Percentiles rank a stretch among this genome's conserved stretches.
These are phyloP conservation scores for Charadrius vociferus DNA, from an alignment of 2,113 vertebrate species.

Conservation along the genomic window DNA sequence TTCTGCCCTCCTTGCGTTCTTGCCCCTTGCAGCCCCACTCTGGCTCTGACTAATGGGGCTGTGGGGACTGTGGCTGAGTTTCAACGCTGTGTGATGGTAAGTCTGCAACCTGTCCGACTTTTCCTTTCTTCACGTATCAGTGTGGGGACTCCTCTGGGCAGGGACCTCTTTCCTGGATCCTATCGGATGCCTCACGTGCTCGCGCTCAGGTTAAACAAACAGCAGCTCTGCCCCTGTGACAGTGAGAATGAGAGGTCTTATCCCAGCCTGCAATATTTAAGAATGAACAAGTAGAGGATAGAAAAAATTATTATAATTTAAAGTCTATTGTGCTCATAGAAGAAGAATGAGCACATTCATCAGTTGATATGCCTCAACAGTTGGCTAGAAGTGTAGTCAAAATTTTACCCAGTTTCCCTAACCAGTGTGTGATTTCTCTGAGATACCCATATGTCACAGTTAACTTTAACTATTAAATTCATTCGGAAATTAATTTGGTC, in stretches of 20 bases:
- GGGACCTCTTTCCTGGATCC: neutral
- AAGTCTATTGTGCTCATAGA: neutral
- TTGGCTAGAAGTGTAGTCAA: neutral
- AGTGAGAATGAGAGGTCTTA: neutral
- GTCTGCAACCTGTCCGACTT: neutral
- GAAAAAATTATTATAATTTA: neutral
- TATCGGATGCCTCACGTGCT: accelerated
- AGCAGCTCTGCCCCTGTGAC: neutral
- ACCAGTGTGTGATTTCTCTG: neutral
- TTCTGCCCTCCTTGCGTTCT: neutral
- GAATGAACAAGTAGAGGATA: neutral
- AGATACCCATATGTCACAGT: neutral
- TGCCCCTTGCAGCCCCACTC: neutral
- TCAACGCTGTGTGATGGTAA: neutral
- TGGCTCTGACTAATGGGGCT: neutral
- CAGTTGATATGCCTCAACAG: neutral
- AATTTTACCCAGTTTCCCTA: neutral
- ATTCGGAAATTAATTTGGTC: slow-evolving; percentile 17
- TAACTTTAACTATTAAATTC: neutral
- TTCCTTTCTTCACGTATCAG: neutral
- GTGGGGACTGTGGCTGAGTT: neutral
- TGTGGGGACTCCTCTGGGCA: neutral
- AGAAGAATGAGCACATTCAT: neutral
- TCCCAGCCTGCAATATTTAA: neutral
- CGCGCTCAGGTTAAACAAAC: accelerated